Evolutionary conservation across 2,888 invertebrate species (phyloP).

Genomic region (Spodoptera exigua): DNA sequence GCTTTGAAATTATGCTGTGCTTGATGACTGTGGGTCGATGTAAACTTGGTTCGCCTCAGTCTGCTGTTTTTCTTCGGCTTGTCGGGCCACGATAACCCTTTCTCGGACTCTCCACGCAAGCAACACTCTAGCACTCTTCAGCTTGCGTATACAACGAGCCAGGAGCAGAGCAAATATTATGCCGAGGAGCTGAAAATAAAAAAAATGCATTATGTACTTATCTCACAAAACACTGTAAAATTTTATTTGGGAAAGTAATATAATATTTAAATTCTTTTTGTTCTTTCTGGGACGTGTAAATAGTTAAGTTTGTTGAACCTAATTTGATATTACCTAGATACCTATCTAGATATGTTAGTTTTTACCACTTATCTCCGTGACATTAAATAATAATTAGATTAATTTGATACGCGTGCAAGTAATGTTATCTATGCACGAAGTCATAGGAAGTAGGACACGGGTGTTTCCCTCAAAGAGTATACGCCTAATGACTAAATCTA

Average conservation of each 20-base stretch:
- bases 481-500: slow-evolving; percentile 4
- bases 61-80: slow-evolving; percentile 65
- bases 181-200: slow-evolving; percentile 93
- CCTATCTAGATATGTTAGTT: background rate
- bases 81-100: slow-evolving; percentile 82
- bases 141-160: slow-evolving; percentile 94
- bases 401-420: background rate
- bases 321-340: background rate
- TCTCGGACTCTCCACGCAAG: slow-evolving; percentile 91
- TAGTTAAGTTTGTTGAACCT: background rate
- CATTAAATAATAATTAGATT: slow-evolving; percentile 3
- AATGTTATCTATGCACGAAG: slow-evolving; percentile 24
- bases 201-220: too few species aligned
- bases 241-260: background rate
- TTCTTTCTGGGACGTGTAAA: slow-evolving; percentile 7
- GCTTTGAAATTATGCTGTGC: slow-evolving; percentile 42
- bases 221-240: too few species aligned
- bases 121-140: slow-evolving; percentile 92
- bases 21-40: slow-evolving; percentile 61
- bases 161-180: slow-evolving; percentile 96
- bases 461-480: slow-evolving; percentile 11
- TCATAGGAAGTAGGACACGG: slow-evolving; percentile 12
- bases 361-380: background rate
- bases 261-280: background rate
- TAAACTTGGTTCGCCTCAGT: slow-evolving; percentile 65